Percentiles rank a stretch among this genome's conserved stretches.
Evolutionary conservation across 2,888 invertebrate species (phyloP).

Genomic region (Holacanthella duospinosa): DNA sequence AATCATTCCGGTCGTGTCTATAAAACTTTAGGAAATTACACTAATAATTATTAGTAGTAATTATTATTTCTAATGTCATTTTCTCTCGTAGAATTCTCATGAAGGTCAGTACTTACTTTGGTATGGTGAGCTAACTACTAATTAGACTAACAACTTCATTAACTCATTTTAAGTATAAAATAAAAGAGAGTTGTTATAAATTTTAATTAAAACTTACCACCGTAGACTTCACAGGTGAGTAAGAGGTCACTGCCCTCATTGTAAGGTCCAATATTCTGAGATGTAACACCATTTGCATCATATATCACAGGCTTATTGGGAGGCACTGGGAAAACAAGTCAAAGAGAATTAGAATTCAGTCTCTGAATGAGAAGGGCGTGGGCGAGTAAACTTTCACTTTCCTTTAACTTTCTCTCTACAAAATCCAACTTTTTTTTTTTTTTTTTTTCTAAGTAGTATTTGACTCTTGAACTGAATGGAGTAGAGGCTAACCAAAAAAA

Average conservation of each 20-base stretch:
- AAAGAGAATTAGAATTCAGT: slow-evolving; percentile 27
- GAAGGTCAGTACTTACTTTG: no score
- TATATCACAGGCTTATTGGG: slow-evolving; percentile 71
- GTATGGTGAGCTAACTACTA: no score
- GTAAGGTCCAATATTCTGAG: slow-evolving; percentile 66
- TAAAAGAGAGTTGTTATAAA: no score
- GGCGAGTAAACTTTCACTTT: neutral
- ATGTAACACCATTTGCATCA: slow-evolving; percentile 64
- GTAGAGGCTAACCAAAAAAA: no score
- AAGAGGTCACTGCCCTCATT: slow-evolving; percentile 75
- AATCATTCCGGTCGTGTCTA: no score
- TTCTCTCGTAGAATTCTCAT: no score
- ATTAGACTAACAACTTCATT: no score
- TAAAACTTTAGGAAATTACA: no score
- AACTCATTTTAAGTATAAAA: no score
- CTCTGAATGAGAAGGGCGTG: neutral
- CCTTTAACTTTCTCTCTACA: neutral
- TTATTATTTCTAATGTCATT: no score
- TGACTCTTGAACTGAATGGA: neutral
- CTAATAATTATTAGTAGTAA: no score
- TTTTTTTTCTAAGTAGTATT: neutral
- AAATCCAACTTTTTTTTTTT: neutral
- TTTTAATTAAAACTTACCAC: slow-evolving; percentile 63
- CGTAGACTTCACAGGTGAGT: slow-evolving; percentile 69
- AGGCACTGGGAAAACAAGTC: slow-evolving; percentile 59